phyloP scores from a whole-genome alignment of 2,113 vertebrate genomes.

The Thermophis baileyi region DNA sequence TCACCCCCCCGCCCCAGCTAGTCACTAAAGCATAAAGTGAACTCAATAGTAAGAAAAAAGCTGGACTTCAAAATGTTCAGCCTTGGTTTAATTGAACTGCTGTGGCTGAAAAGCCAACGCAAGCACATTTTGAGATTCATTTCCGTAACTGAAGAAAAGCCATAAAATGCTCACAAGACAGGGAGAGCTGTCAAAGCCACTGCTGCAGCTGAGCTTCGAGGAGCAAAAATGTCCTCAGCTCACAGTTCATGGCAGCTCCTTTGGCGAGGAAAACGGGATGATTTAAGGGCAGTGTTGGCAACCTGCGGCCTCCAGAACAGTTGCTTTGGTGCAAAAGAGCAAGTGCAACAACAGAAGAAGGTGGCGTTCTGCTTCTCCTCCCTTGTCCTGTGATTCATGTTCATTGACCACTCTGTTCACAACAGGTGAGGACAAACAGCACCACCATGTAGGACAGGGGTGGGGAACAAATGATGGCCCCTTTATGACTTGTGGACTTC shows the following conservation, averaged over 20 bases:
- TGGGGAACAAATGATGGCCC: too few species aligned
- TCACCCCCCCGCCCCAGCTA: rapidly evolving
- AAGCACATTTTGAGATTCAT: slow-evolving; percentile 55
- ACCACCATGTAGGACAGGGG: too few species aligned
- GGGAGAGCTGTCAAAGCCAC: slow-evolving; percentile 48
- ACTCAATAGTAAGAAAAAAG: not conserved
- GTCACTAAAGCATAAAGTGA: not conserved
- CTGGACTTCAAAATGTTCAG: slow-evolving; percentile 27
- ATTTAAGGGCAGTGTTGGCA: slow-evolving; percentile 50
- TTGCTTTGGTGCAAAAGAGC: not conserved
- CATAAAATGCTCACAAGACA: slow-evolving; percentile 45
- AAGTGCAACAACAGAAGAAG: not conserved
- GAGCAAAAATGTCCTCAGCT: slow-evolving; percentile 46
- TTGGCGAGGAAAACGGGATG: slow-evolving; percentile 47
- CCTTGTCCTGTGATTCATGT: not conserved
- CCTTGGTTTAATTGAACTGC: slow-evolving; percentile 47
- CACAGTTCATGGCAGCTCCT: slow-evolving; percentile 48
- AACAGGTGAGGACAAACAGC: not conserved
- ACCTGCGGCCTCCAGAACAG: slow-evolving; percentile 20
- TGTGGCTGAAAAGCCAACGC: slow-evolving; percentile 54
- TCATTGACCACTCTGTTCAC: not conserved
- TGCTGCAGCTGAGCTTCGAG: slow-evolving; percentile 53
- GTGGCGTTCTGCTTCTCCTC: not conserved
- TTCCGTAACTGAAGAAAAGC: slow-evolving; percentile 54
- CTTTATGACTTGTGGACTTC: too few species aligned